These are phyloP conservation scores for Hydriomena furcata DNA, from an alignment of 2,888 invertebrate genomes.

Conservation along the genomic window DNA sequence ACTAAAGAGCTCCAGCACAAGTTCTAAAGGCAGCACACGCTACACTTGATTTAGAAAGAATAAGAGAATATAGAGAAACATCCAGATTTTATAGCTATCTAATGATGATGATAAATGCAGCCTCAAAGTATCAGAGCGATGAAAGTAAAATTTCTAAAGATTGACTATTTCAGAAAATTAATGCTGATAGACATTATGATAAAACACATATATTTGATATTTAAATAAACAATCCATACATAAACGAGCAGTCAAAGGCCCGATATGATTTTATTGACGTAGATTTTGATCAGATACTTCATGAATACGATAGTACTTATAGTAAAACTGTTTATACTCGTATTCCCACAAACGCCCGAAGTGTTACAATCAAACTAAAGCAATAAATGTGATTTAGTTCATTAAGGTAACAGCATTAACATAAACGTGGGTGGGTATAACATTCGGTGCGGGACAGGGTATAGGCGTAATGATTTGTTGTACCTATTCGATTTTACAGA, in stretches of 20 bases:
- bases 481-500: conserved; percentile 30
- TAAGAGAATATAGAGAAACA: not conserved
- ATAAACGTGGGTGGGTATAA: conserved; percentile 60
- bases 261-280: conserved; percentile 26
- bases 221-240: conserved; percentile 42
- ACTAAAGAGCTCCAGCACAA: no score
- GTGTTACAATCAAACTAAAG: conserved; percentile 51
- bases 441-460: conserved; percentile 37
- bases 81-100: not conserved
- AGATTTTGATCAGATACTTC: conserved; percentile 25
- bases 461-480: conserved; percentile 39
- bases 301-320: conserved; percentile 37
- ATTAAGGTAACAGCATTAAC: conserved; percentile 57
- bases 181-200: conserved; percentile 47
- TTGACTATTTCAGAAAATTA: conserved; percentile 32
- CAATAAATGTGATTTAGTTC: conserved; percentile 66
- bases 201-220: conserved; percentile 47
- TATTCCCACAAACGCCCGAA: conserved; percentile 63
- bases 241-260: conserved; percentile 44
- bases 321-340: conserved; percentile 47
- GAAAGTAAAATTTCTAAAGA: conserved; percentile 26
- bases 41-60: no score
- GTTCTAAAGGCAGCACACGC: no score
- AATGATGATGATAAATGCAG: conserved; percentile 14
- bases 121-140: conserved; percentile 23